Evolutionary conservation across 1,140 invertebrate genomes (phyloP).

Genomic region (Calliopsis andreniformis): DNA sequence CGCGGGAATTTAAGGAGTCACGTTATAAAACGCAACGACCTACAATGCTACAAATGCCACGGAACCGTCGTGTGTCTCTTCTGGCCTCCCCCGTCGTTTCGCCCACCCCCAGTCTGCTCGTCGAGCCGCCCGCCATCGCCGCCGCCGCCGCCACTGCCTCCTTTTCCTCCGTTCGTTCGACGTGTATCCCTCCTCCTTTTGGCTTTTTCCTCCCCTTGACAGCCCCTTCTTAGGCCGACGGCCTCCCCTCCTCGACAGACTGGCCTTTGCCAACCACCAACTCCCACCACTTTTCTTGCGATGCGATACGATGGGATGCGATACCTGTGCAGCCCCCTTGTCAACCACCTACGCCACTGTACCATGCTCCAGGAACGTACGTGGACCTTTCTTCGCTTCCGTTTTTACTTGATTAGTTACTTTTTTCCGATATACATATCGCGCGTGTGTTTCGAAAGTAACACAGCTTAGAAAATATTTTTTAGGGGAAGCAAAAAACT

Average conservation of each 20-base stretch:
- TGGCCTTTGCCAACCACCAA: constrained; percentile 51
- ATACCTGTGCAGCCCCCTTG: background rate
- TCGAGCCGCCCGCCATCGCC: constrained; percentile 28
- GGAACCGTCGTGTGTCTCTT: constrained; percentile 68
- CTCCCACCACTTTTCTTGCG: constrained; percentile 37
- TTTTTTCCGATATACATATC: too few species aligned
- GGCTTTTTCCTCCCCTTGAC: constrained; percentile 59
- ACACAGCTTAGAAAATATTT: too few species aligned
- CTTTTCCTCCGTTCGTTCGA: constrained; percentile 41
- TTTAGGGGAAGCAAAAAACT: too few species aligned
- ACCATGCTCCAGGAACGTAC: constrained; percentile 27
- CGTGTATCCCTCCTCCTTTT: constrained; percentile 55
- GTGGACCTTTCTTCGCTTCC: background rate
- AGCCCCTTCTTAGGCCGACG: constrained; percentile 62
- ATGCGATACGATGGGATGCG: constrained; percentile 22
- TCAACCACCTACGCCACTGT: constrained; percentile 3
- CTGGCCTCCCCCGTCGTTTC: constrained; percentile 46
- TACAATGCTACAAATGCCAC: constrained; percentile 79
- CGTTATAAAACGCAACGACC: constrained; percentile 79
- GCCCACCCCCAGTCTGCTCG: constrained; percentile 26
- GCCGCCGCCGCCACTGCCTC: constrained; percentile 31
- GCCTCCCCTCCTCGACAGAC: constrained; percentile 26
- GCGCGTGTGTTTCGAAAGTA: too few species aligned
- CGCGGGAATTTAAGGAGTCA: constrained; percentile 76
- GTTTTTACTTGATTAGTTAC: background rate